phyloP scores from a whole-genome alignment of 2,888 invertebrate genomes.

The Cotesia congregata region DNA sequence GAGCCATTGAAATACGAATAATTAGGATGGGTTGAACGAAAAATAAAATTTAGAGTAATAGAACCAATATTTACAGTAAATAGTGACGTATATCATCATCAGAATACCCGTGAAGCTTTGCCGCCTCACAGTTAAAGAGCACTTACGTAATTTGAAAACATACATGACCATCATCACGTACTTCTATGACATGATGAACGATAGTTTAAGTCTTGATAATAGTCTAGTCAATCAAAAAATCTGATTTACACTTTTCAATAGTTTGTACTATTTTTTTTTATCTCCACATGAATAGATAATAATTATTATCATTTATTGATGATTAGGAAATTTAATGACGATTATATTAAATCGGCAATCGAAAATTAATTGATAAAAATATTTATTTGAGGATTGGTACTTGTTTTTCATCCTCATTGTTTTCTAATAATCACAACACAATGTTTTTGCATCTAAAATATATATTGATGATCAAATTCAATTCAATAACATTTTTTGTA shows the following conservation, averaged over 20 bases:
- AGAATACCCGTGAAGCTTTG: background rate
- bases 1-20: background rate
- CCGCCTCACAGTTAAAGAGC: constrained; percentile 11
- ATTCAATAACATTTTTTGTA: background rate
- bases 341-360: background rate
- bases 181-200: background rate
- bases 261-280: background rate
- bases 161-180: constrained; percentile 12
- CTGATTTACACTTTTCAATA: background rate
- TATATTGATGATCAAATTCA: constrained; percentile 1
- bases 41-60: background rate
- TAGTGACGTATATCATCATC: background rate
- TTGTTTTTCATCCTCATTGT: background rate
- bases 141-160: constrained; percentile 23
- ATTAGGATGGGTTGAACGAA: background rate
- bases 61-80: background rate
- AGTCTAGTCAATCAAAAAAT: background rate
- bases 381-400: constrained; percentile 2
- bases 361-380: background rate
- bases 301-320: background rate
- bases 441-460: background rate
- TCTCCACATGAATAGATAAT: background rate
- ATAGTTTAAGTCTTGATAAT: background rate
- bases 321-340: background rate
- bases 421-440: background rate